phyloP scores from a whole-genome alignment of 2,113 vertebrate genomes.

The Ibidorhyncha struthersii region DNA sequence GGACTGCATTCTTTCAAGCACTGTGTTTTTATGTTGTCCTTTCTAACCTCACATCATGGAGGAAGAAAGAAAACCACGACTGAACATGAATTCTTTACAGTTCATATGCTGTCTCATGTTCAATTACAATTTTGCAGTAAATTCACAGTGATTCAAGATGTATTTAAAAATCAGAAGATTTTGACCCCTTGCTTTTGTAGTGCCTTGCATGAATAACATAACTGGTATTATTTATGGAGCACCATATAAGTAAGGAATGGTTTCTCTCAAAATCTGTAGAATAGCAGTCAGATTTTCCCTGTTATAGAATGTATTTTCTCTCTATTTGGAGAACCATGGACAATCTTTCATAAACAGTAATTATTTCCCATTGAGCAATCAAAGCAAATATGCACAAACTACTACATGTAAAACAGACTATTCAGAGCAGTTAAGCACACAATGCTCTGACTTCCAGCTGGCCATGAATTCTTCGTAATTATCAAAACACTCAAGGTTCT shows the following conservation, averaged over 20 bases:
- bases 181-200: neutral
- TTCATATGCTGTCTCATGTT: neutral
- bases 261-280: neutral
- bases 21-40: neutral
- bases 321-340: constrained; percentile 12
- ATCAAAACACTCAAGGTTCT: neutral
- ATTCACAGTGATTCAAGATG: neutral
- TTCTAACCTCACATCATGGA: neutral
- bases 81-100: neutral
- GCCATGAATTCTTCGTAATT: constrained; percentile 1
- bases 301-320: neutral
- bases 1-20: neutral
- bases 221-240: neutral
- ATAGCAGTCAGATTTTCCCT: neutral
- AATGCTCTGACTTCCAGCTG: constrained; percentile 41
- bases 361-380: constrained; percentile 42
- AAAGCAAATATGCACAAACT: constrained; percentile 12
- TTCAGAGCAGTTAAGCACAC: constrained; percentile 7
- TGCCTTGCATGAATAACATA: neutral
- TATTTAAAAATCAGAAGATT: neutral
- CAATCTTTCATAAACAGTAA: constrained; percentile 34
- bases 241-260: neutral
- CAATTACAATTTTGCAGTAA: neutral
- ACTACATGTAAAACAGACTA: neutral
- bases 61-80: neutral